phyloP scores from a whole-genome alignment of 1,140 invertebrate species.

The Panagrolaimus sp. region DNA sequence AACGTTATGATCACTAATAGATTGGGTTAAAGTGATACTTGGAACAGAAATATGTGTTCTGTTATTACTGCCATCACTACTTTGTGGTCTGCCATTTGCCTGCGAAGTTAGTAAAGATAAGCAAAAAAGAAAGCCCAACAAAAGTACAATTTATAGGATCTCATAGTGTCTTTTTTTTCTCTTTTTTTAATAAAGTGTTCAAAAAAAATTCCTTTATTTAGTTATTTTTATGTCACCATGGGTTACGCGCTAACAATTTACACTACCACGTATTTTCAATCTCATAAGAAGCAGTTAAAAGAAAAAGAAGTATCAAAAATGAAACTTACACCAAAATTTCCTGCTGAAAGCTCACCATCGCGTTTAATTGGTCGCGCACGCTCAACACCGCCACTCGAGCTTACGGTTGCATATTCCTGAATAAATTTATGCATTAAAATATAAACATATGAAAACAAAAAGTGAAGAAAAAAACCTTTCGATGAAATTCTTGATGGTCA shows the following conservation, averaged over 20 bases:
- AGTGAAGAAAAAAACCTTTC: constrained; percentile 17
- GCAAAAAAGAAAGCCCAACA: neutral
- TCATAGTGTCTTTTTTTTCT: neutral
- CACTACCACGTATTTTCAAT: constrained; percentile 1
- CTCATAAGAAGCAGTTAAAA: constrained; percentile 9
- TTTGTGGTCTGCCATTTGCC: constrained; percentile 1
- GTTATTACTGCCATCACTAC: neutral
- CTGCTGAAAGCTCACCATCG: constrained; percentile 8
- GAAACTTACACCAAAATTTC: constrained; percentile 10
- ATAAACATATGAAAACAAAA: neutral
- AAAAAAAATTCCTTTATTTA: neutral
- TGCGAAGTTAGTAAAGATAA: constrained; percentile 5
- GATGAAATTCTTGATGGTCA: constrained; percentile 26
- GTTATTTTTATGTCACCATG: constrained; percentile 5
- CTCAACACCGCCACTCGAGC: constrained; percentile 4
- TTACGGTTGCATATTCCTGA: constrained; percentile 17
- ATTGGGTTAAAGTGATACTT: neutral
- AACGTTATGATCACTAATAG: constrained; percentile 4
- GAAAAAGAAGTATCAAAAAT: neutral
- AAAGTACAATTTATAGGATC: neutral
- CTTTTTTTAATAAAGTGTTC: neutral
- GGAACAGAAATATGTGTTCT: neutral
- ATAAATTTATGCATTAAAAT: neutral
- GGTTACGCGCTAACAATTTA: constrained; percentile 5
- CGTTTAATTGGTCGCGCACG: constrained; percentile 17